Evolutionary conservation across 1,140 invertebrate genomes (phyloP), one percentile per base, ranked within the genome.

Genomic region (Oppia nitens): DNA sequence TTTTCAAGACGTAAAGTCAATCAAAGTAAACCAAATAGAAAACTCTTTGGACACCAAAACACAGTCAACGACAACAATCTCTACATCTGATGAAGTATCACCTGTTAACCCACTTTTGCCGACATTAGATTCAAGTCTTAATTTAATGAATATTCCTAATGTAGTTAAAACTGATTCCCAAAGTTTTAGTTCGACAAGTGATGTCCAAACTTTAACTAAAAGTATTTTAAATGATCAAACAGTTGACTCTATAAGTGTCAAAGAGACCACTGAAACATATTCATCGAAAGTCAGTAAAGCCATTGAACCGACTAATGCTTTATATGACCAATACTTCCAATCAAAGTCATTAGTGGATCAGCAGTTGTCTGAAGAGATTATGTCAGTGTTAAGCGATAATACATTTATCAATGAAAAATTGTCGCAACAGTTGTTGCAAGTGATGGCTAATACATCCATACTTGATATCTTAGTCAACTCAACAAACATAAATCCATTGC

Each of bases 121-220:
- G 14, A 25, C 17, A 20, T 25, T 56, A 11, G 47, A 45, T 12
- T 47, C 9, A n/a, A 27, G 29, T 56, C 17, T 77, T 80, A 62
- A 68, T 73, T 24, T 68, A 82, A 68, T 68, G 81, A 23, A 75
- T 79, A 64, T 75, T 75, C 61, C 77, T 82, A 40, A 40, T 40
- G 32, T 40, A 9, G 32, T 9, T 6, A 40, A 40, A 40, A 40
- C 32, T 40, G 32, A 40, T 9, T 6, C 17, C 17, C 32, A 40
- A 40, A 17, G 17, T 40, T 40, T 40, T 17, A 40, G 17, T 40
- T 62, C 71, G 77, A 12, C 75, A 69, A 62, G 73, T 40, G 32
- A 40, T 40, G 32, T 9, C 6, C 32, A 40, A 40, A 40, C 32
- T 9, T 40, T 40, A 40, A 6, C 32, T 6, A 40, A n/a, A n/a